phyloP scores from a whole-genome alignment of 2,113 vertebrate species.

The Phalacrocorax aristotelis region DNA sequence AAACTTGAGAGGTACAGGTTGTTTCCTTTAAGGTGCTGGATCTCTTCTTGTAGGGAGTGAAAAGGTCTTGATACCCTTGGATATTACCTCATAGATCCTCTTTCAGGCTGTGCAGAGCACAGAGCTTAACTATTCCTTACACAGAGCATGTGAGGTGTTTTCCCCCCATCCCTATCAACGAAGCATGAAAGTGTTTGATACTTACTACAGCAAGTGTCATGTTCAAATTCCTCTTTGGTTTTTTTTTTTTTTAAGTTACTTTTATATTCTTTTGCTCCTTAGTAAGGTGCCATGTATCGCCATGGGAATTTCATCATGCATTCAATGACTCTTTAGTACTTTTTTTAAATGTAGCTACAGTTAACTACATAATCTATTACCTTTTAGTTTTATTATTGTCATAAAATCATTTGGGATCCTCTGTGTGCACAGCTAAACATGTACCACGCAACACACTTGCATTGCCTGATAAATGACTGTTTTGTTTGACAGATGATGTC shows the following conservation, averaged over 20 bases:
- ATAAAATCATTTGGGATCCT: background rate
- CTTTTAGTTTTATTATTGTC: background rate
- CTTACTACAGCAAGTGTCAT: background rate
- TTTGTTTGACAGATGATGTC: conserved; percentile 89
- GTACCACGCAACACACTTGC: background rate
- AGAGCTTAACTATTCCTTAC: background rate
- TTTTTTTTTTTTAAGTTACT: background rate
- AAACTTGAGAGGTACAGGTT: background rate
- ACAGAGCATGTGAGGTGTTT: too few relatives aligned
- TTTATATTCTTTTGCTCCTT: background rate
- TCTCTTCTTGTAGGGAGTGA: background rate
- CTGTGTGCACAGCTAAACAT: background rate
- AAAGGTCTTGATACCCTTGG: background rate
- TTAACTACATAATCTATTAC: background rate
- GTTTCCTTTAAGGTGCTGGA: background rate
- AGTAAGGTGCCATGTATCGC: background rate
- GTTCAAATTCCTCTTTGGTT: background rate
- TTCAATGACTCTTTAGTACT: background rate
- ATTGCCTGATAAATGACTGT: background rate
- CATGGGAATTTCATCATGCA: background rate
- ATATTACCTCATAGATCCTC: background rate
- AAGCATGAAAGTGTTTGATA: background rate
- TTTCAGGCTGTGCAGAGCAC: background rate
- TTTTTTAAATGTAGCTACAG: too few relatives aligned
- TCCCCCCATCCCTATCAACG: rapidly evolving